Conservation (phyloP, 2,113 vertebrate genomes). For the Tragelaphus scriptus region DNA sequence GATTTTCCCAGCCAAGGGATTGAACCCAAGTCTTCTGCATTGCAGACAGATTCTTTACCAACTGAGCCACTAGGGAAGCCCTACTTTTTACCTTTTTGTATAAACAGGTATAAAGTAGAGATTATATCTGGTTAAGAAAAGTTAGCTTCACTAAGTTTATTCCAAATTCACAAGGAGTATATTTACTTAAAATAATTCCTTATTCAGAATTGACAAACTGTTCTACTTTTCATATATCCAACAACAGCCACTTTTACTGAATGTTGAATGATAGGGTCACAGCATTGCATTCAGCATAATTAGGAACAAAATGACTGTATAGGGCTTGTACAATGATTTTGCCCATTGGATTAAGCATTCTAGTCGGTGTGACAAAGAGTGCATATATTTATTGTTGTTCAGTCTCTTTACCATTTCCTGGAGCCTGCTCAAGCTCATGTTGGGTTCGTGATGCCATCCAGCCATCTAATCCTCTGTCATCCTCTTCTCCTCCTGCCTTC, state of each 20-base stretch:
- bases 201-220: neutral
- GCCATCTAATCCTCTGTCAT: neutral
- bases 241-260: neutral
- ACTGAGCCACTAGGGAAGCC: neutral
- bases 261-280: neutral
- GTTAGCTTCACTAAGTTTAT: neutral
- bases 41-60: neutral
- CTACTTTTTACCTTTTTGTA: neutral
- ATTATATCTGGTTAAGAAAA: neutral
- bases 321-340: neutral
- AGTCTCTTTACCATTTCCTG: neutral
- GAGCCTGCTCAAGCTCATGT: neutral
- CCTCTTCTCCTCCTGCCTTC: neutral
- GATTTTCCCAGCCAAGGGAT: neutral
- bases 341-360: neutral
- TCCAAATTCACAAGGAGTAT: neutral
- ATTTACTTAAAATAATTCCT: neutral
- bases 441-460: neutral
- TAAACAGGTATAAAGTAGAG: neutral
- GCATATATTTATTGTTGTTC: neutral
- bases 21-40: fast-evolving
- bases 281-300: neutral
- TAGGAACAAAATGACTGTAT: neutral
- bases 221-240: neutral
- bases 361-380: neutral